Percentiles rank a stretch among this genome's conserved stretches.
Conservation (phyloP, 2,797 vertebrate genomes). For the Poliocrania exsul region DNA sequence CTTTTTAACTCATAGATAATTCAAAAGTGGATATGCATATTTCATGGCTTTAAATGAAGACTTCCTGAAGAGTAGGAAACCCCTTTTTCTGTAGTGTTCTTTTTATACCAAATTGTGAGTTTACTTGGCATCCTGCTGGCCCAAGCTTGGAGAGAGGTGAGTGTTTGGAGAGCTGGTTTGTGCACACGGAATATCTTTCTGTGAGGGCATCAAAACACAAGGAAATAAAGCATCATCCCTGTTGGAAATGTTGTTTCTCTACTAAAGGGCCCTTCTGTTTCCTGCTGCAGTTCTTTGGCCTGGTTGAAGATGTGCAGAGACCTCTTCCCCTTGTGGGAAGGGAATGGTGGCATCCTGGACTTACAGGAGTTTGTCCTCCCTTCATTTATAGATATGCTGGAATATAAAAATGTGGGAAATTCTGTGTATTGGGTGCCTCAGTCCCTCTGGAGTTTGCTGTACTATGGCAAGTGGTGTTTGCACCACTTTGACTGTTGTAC, state of each 20-base stretch:
- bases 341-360: background rate
- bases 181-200: background rate
- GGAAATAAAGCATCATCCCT: background rate
- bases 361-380: background rate
- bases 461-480: background rate
- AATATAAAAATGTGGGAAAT: background rate
- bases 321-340: background rate
- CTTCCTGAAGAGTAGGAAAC: background rate
- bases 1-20: background rate
- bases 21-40: background rate
- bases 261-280: background rate
- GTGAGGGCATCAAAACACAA: background rate
- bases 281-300: background rate
- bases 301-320: background rate
- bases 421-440: background rate
- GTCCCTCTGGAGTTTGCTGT: background rate
- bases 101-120: background rate
- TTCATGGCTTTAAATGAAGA: conserved; percentile 8
- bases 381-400: background rate
- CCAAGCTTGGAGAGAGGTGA: background rate
- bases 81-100: background rate
- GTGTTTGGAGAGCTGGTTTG: background rate
- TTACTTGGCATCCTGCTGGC: background rate
- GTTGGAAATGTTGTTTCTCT: background rate
- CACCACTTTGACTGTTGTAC: background rate